Evolutionary conservation across 1,140 invertebrate species (phyloP).

Genomic region (Drosophila rhopaloa): DNA sequence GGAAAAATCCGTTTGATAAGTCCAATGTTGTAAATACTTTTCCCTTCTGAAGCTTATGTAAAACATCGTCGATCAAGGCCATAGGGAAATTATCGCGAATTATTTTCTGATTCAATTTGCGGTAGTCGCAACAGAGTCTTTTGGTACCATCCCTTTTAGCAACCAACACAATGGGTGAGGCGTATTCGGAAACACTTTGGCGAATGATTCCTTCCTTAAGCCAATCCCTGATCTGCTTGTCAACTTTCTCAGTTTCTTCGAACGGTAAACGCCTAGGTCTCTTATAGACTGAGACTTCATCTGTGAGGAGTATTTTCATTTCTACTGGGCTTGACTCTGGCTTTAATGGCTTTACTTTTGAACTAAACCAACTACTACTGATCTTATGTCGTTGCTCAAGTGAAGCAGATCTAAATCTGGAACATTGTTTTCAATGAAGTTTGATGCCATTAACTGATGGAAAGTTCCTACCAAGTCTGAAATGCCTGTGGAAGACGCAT

Average conservation of each 20-base stretch:
- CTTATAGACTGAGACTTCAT: background rate
- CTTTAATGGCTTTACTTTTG: no score
- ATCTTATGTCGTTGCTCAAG: no score
- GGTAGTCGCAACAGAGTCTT: conserved; percentile 8
- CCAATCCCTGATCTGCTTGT: background rate
- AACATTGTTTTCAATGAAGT: no score
- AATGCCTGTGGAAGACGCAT: no score
- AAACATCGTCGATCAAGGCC: conserved; percentile 2
- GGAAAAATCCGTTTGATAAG: conserved; percentile 7
- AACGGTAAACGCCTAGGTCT: background rate
- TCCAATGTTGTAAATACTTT: conserved; percentile 12
- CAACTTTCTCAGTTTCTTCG: background rate
- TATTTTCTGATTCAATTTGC: conserved; percentile 8
- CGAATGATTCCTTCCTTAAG: background rate
- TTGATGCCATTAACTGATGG: no score
- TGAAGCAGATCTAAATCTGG: no score
- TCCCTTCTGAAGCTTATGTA: conserved; percentile 11
- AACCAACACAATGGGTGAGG: no score
- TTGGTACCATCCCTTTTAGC: no score
- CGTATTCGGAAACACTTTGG: background rate
- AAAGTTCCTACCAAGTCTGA: no score
- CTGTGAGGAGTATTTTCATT: background rate
- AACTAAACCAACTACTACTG: background rate
- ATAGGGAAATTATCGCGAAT: conserved; percentile 13
- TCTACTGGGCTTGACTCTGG: background rate